Conservation (phyloP, 2,888 invertebrate genomes). For the Laothoe populi region DNA sequence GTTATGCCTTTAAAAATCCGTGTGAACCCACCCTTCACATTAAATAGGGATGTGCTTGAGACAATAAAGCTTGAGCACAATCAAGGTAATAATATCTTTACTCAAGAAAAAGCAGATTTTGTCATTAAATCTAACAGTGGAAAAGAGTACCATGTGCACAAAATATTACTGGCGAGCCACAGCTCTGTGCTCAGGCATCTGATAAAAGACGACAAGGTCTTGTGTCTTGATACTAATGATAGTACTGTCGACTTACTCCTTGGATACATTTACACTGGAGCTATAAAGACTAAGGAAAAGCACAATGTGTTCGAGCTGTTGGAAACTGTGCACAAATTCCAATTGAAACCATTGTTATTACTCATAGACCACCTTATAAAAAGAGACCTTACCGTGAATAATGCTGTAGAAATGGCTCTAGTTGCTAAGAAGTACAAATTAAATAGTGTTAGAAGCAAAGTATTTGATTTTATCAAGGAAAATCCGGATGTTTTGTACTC, state of each 20-base stretch:
- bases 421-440: conserved; percentile 65
- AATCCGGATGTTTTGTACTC: conserved; percentile 62
- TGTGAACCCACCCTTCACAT: conserved; percentile 46
- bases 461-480: conserved; percentile 61
- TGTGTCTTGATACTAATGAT: conserved; percentile 57
- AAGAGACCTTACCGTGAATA: conserved; percentile 58
- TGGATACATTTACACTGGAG: conserved; percentile 68
- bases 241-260: conserved; percentile 63
- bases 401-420: conserved; percentile 64
- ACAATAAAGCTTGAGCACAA: conserved; percentile 63
- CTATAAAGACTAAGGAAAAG: conserved; percentile 56
- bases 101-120: conserved; percentile 62
- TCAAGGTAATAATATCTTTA: conserved; percentile 31
- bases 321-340: conserved; percentile 58
- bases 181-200: conserved; percentile 59
- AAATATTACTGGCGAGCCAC: conserved; percentile 64
- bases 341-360: conserved; percentile 54
- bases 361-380: conserved; percentile 55
- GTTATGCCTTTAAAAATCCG: conserved; percentile 59
- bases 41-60: conserved; percentile 51
- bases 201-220: conserved; percentile 49
- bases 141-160: conserved; percentile 61
- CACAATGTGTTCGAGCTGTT: conserved; percentile 58
- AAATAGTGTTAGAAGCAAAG: conserved; percentile 50
- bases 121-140: conserved; percentile 53